A percentile compares a stretch with the other conserved stretches of the same genome.
These are phyloP conservation scores for Chironomus tentans DNA, from an alignment of 2,888 invertebrate species.

Conservation along the genomic window DNA sequence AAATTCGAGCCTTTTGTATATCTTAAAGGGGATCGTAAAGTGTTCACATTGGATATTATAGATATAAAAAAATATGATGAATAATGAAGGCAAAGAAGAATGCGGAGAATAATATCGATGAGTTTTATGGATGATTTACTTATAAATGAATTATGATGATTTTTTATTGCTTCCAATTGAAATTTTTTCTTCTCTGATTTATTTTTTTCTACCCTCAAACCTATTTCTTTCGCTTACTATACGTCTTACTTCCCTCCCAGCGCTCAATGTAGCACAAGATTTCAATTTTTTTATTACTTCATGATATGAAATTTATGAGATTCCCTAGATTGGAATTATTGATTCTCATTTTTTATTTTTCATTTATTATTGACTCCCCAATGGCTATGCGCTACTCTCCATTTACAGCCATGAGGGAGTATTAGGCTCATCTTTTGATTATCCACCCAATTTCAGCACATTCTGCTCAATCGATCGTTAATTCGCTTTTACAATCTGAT, in stretches of 20 bases:
- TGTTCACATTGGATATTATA: not conserved
- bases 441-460: no score
- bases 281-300: not conserved
- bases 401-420: no score
- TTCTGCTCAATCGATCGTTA: no score
- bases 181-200: conserved; percentile 18
- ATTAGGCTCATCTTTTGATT: no score
- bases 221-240: not conserved
- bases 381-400: no score
- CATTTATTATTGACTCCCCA: no score
- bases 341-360: not conserved
- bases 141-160: conserved; percentile 25
- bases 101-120: conserved; percentile 1
- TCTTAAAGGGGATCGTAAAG: not conserved
- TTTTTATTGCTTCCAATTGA: conserved; percentile 23
- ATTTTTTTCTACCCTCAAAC: not conserved
- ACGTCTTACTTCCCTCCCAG: not conserved
- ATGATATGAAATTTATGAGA: not conserved
- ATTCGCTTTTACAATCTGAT: no score
- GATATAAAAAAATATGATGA: conserved; percentile 14
- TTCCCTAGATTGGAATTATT: not conserved
- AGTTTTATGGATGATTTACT: conserved; percentile 25
- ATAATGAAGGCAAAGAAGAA: conserved; percentile 15
- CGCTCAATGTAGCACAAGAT: not conserved
- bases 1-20: not conserved